Evolutionary conservation across 2,888 invertebrate species (phyloP).

Genomic region (Ceriagrion tenellum): DNA sequence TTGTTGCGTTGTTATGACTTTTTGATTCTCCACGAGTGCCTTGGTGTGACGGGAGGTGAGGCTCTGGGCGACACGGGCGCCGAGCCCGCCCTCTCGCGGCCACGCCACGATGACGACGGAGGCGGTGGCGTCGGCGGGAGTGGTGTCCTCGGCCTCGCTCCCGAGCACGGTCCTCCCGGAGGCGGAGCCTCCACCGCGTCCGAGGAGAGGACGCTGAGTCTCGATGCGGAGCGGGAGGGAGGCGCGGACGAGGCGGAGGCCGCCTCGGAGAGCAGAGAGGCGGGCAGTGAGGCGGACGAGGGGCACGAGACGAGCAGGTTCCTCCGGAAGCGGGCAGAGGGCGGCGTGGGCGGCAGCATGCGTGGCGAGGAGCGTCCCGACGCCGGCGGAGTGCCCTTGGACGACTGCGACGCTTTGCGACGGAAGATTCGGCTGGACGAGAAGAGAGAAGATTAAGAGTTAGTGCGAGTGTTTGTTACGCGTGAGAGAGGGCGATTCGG

Average conservation of each 20-base stretch:
- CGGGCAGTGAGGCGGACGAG: constrained; percentile 73
- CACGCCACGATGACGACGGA: constrained; percentile 13
- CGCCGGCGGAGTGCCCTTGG: constrained; percentile 85
- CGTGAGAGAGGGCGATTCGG: no score
- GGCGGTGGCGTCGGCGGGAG: neutral
- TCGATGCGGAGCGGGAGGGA: constrained; percentile 73
- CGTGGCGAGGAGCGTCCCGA: constrained; percentile 81
- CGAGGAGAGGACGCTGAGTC: constrained; percentile 71
- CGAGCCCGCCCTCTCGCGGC: constrained; percentile 76
- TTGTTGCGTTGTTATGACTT: constrained; percentile 21
- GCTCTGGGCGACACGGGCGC: constrained; percentile 87
- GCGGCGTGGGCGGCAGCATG: constrained; percentile 80
- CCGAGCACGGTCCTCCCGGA: constrained; percentile 8
- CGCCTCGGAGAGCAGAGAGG: constrained; percentile 87
- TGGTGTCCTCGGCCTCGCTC: neutral
- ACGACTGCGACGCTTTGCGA: constrained; percentile 72
- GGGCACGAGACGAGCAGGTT: constrained; percentile 67
- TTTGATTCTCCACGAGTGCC: constrained; percentile 78
- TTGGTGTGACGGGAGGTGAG: constrained; percentile 88
- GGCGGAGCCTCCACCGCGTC: constrained; percentile 64
- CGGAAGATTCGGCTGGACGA: constrained; percentile 21
- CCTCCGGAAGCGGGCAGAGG: constrained; percentile 80
- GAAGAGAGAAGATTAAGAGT: no score
- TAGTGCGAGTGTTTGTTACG: no score
- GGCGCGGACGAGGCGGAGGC: constrained; percentile 80